Conservation (phyloP, 2,797 vertebrate species). For the Zalophus californianus region DNA sequence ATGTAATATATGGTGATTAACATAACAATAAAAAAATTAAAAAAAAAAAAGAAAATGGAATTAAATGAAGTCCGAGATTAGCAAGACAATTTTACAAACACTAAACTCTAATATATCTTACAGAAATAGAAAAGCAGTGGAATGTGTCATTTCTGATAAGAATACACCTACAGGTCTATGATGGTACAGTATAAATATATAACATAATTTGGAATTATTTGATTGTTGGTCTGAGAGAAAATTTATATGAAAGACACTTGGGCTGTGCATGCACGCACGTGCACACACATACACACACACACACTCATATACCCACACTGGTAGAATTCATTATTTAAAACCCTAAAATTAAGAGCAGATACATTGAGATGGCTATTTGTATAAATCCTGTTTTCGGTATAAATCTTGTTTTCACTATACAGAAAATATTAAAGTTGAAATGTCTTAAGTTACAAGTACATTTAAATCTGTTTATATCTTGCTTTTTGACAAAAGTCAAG, state of each 20-base stretch:
- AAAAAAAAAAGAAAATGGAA: slow-evolving; percentile 63
- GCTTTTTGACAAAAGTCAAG: slow-evolving; percentile 35
- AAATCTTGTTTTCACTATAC: neutral
- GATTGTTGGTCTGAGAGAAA: neutral
- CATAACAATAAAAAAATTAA: no score
- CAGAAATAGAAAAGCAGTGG: slow-evolving; percentile 19
- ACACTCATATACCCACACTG: neutral
- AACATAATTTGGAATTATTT: neutral
- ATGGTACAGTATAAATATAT: neutral
- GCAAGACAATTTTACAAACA: slow-evolving; percentile 34
- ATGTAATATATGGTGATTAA: no score
- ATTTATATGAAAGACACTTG: slow-evolving; percentile 2
- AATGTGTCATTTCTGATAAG: neutral
- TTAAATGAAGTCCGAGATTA: neutral
- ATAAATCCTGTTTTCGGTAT: neutral
- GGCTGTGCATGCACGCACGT: neutral
- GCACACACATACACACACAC: neutral
- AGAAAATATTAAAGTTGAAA: neutral
- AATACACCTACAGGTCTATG: neutral
- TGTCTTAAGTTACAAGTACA: neutral
- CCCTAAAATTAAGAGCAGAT: slow-evolving; percentile 34
- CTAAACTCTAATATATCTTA: neutral
- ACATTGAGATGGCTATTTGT: neutral
- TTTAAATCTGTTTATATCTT: slow-evolving; percentile 8
- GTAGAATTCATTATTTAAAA: neutral